phyloP scores from a whole-genome alignment of 2,888 invertebrate species.

The Drosophila robusta region DNA sequence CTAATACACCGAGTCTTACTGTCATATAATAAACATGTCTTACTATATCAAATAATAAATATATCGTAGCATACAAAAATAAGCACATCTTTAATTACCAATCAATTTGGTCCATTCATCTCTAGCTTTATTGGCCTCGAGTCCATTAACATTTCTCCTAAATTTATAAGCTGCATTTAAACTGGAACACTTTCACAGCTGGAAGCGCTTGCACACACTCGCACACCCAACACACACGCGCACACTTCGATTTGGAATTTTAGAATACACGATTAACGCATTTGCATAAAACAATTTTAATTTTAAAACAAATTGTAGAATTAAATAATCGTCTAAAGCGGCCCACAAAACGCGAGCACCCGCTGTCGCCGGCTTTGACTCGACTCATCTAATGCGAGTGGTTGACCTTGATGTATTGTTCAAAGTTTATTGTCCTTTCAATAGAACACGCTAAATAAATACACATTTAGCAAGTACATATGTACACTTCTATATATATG shows the following conservation, averaged over 20 bases:
- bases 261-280: conserved; percentile 12
- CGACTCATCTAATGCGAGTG: conserved; percentile 69
- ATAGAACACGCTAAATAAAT: conserved; percentile 77
- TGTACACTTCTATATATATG: conserved; percentile 9
- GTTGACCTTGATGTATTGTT: conserved; percentile 76
- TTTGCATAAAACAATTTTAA: conserved; percentile 44
- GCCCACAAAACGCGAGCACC: conserved; percentile 38
- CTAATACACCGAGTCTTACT: no score
- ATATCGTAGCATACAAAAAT: not conserved
- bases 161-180: not conserved
- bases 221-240: no score
- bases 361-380: conserved; percentile 23
- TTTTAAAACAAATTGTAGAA: conserved; percentile 36
- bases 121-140: not conserved
- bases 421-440: conserved; percentile 82
- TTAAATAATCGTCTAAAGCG: conserved; percentile 45
- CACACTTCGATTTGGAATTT: not conserved
- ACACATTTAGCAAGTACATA: conserved; percentile 62
- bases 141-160: not conserved
- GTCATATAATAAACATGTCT: not conserved
- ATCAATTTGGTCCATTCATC: not conserved
- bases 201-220: not conserved
- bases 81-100: not conserved
- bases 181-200: conserved; percentile 18
- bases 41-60: no score